Evolutionary conservation across 2,888 invertebrate genomes (phyloP), one percentile per base, ranked within the genome.

Genomic region (Apocheima hispidaria): DNA sequence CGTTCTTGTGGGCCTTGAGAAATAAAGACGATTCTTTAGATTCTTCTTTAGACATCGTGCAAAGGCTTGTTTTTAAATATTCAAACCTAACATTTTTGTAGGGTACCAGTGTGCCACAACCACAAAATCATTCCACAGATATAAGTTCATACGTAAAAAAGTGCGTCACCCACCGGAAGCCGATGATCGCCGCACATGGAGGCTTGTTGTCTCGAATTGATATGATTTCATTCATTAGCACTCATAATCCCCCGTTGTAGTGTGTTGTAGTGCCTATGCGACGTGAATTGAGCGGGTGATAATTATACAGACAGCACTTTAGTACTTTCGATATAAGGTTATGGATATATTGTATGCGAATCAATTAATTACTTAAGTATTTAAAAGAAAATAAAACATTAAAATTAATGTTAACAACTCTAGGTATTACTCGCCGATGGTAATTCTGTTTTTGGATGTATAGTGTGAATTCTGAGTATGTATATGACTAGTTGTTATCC

Each of bases 181-280:
- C 56, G 68, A 71, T 74, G 68, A 76, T 80, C 78, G 75, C 73
- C 48, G 65, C 83, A 83, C 77, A 78, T 83, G 83, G 81, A 74
- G 78, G 74, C 82, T 69, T 68, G 73, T 74, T 73, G 83, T 83
- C 82, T 86, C 74, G 75, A 84, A 83, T 83, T 84, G 81, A 83
- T 81, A 88, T 83, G 87, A 87, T 87, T 88, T 86, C 84, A 85
- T 86, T 86, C 86, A 86, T 86, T 81, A 81, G 71, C 69, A 60
- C 70, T 72, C 71, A 65, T 83, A 78, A 80, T 75, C 73, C 64
- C 54, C 64, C 68, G 60, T 65, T 63, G 63, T 67, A 28, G 28
- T 54, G 58, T 38, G 51, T 14, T 52, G 46, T 33, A 33, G 49
- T 53, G 46, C 56, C 33, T 33, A 14, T 49, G 35, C 14, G 49